A percentile compares a stretch with the other conserved stretches of the same genome.
phyloP scores from a whole-genome alignment of 2,113 vertebrate genomes.

The Vicugna pacos region DNA sequence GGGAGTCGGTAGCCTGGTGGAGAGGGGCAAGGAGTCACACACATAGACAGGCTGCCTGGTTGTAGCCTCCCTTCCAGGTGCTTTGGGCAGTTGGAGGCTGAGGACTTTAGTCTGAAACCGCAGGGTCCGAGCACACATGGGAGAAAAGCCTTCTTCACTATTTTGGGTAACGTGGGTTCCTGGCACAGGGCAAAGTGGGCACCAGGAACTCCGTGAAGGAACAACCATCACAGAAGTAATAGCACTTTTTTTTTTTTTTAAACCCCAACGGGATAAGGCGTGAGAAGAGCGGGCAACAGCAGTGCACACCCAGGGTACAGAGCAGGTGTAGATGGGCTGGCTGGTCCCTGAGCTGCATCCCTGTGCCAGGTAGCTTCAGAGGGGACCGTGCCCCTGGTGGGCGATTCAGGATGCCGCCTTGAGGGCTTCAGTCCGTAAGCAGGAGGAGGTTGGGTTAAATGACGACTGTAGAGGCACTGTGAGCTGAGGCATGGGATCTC shows the following conservation, averaged over 20 bases:
- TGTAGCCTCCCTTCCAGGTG: no score
- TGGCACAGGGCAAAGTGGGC: no score
- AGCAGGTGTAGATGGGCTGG: not conserved
- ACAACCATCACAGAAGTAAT: not conserved
- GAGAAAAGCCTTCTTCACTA: not conserved
- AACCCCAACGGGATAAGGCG: not conserved
- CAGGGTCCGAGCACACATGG: not conserved
- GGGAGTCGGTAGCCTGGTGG: not conserved
- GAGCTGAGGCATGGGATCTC: not conserved
- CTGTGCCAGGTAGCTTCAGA: no score
- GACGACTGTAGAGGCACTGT: not conserved
- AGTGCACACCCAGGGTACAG: not conserved
- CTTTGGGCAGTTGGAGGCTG: not conserved
- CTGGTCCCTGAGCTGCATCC: fast-evolving
- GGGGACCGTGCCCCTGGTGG: not conserved
- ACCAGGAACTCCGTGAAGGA: not conserved
- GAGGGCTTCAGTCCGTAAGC: not conserved
- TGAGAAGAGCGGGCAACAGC: fast-evolving
- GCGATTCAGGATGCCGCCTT: not conserved
- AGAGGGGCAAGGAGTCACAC: no score
- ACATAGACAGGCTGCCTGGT: not conserved
- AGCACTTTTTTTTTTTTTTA: no score
- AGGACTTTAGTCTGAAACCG: not conserved
- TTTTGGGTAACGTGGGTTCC: not conserved
- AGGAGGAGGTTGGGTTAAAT: not conserved